Evolutionary conservation across 2,888 invertebrate species (phyloP), one percentile per base, ranked within the genome.

Genomic region (Habrosyne pyritoides): DNA sequence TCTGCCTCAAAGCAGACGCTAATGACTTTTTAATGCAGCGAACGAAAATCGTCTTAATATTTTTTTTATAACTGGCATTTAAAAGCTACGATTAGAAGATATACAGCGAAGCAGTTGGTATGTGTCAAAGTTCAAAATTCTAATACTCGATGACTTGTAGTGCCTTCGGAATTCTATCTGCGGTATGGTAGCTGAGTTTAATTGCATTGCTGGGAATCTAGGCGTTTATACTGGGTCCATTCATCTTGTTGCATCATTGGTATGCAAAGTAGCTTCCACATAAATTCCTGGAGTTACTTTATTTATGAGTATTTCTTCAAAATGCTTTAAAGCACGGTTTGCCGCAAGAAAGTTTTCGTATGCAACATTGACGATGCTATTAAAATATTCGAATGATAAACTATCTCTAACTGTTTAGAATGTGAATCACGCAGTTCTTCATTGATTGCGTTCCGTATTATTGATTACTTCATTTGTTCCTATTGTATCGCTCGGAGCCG

Each of bases 391-490:
- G 55, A 48, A 47, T 58, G 59, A 65, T 67, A 61, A 67, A 66
- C 64, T 53, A 60, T 59, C 33, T 33, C 53, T 55, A 56, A 56
- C 60, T 62, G 59, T 62, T 66, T 63, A 52, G 69, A 69, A 72
- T 69, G 61, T 57, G 60, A 57, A 66, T 67, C 63, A 68, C 63
- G 66, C 66, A 60, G 63, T 67, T 68, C 59, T 69, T 63, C 57
- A 52, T 65, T 64, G 61, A 71, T 69, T 69, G 66, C 67, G 61
- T 69, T 63, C n/a, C 57, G 54, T 51, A 60, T 53, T 66, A 70
- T 67, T 68, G 69, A 75, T 72, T 71, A 66, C 69, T 74, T 73
- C 60, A 70, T 75, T 73, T 71, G 63, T 72, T 67, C 56, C 66
- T 54, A 73, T 72, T 71, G 71, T 67, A 59, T 58, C 52, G 60